These are phyloP conservation scores for Xanthorhoe designata DNA, from an alignment of 2,888 invertebrate genomes.

Conservation along the genomic window DNA sequence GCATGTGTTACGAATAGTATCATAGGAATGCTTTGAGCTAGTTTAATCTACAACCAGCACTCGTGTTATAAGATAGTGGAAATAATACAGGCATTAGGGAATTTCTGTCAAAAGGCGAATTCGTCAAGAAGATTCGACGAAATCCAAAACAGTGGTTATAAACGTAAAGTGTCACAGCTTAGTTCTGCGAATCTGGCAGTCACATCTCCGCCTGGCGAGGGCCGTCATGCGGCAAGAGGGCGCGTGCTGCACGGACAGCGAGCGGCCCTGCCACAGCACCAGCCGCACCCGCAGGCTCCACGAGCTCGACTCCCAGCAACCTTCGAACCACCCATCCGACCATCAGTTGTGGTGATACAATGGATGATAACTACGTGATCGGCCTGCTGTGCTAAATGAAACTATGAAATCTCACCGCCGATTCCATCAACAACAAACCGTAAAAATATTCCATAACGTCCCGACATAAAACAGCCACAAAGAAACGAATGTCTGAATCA, in stretches of 20 bases:
- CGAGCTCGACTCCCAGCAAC: slow-evolving; percentile 50
- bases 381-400: slow-evolving; percentile 8
- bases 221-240: slow-evolving; percentile 69
- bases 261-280: slow-evolving; percentile 63
- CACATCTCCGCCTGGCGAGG: slow-evolving; percentile 61
- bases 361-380: slow-evolving; percentile 33
- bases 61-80: slow-evolving; percentile 10
- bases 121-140: neutral
- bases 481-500: slow-evolving; percentile 60
- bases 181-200: slow-evolving; percentile 61
- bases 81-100: neutral
- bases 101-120: neutral
- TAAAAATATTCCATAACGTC: slow-evolving; percentile 46
- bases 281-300: slow-evolving; percentile 58
- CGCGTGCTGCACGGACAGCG: slow-evolving; percentile 65
- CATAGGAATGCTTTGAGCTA: slow-evolving; percentile 29
- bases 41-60: slow-evolving; percentile 8
- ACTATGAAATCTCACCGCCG: slow-evolving; percentile 6
- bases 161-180: slow-evolving; percentile 20
- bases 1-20: slow-evolving; percentile 13
- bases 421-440: slow-evolving; percentile 41
- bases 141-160: neutral
- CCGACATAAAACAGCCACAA: slow-evolving; percentile 55
- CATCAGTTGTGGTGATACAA: slow-evolving; percentile 33
- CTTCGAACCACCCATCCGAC: slow-evolving; percentile 38